Conservation (phyloP, 2,797 vertebrate genomes). For the Pagetopsis macropterus region DNA sequence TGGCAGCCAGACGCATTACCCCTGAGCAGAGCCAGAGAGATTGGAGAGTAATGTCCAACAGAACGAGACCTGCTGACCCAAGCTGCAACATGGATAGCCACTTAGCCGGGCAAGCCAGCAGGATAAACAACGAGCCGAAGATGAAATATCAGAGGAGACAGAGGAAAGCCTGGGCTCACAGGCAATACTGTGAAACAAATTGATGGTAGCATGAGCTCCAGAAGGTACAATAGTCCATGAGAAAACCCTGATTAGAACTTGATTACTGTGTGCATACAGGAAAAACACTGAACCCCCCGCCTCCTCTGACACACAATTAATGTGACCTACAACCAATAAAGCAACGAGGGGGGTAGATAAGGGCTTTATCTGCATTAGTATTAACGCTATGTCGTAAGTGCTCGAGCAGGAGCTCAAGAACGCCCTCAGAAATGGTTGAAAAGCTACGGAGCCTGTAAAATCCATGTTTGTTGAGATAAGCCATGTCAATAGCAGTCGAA, state of each 20-base stretch:
- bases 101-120: slow-evolving; percentile 60
- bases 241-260: slow-evolving; percentile 47
- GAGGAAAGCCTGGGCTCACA: slow-evolving; percentile 48
- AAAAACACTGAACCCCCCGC: slow-evolving; percentile 41
- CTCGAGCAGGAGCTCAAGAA: slow-evolving; percentile 65
- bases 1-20: slow-evolving; percentile 80
- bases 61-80: slow-evolving; percentile 75
- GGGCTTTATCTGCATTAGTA: slow-evolving; percentile 63
- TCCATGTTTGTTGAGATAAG: slow-evolving; percentile 85
- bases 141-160: slow-evolving; percentile 62
- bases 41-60: slow-evolving; percentile 76
- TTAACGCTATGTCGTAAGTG: slow-evolving; percentile 66
- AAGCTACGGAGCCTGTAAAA: slow-evolving; percentile 76
- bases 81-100: slow-evolving; percentile 71
- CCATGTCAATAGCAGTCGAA: slow-evolving; percentile 83
- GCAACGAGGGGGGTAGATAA: slow-evolving; percentile 42
- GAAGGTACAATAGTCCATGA: slow-evolving; percentile 56
- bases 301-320: slow-evolving; percentile 41
- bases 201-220: slow-evolving; percentile 40
- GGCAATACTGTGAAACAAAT: slow-evolving; percentile 57
- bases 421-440: slow-evolving; percentile 71
- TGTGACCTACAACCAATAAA: slow-evolving; percentile 58
- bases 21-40: slow-evolving; percentile 77
- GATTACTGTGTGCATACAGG: slow-evolving; percentile 41
- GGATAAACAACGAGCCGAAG: slow-evolving; percentile 58